Base-by-base conservation (phyloP, 2,797 vertebrate species). In the Melanotaenia parkinsoni region DNA sequence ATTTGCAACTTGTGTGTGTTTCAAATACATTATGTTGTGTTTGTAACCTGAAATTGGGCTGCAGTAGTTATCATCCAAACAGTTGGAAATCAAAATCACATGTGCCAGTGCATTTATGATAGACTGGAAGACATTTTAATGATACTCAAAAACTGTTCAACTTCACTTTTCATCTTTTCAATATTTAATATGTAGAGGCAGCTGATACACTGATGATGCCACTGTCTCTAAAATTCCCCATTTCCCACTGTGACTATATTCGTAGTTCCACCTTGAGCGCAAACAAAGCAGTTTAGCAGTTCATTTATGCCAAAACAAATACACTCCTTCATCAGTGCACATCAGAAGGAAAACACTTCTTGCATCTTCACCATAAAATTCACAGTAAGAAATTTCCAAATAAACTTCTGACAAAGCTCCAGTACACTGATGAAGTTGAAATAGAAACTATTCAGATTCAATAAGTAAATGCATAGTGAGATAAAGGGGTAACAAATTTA, bases 1-100 rank as follows among this genome's bases (percentile, higher is more conserved):
- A 87, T 85, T 85, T 86, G 58, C 67, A 66, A 72, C 63, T 72
- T 75, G 54, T 79, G 50, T 58, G 63, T 58, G 51, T 70, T 43
- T 18, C 45, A 76, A 81, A 81, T 63, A 74, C 64, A 80, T 78
- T 8, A 62, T 56, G 72, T 61, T 69, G 54, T 3, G 71, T 40
- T 85, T 74, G 24, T 79, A 81, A 60, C 67, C 11, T 60, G 66
- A 73, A 76, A 66, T 56, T 62, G 32, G 50, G 13, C 22, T 73
- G 51, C 60, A 72, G 59, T 22, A 35, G 28, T 13, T n/a, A 67
- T 82, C 57, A 69, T 45, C 33, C 13, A 56, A 20, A 54, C n/a
- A 11, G 45, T 43, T 50, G 24, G 63, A 33, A 70, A 37, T 20
- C 22, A 58, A 9, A n/a, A 56, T 67, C 63, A 64, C 32, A 24